Evolutionary conservation across 2,888 invertebrate species (phyloP).

Genomic region (Andrena camellia): DNA sequence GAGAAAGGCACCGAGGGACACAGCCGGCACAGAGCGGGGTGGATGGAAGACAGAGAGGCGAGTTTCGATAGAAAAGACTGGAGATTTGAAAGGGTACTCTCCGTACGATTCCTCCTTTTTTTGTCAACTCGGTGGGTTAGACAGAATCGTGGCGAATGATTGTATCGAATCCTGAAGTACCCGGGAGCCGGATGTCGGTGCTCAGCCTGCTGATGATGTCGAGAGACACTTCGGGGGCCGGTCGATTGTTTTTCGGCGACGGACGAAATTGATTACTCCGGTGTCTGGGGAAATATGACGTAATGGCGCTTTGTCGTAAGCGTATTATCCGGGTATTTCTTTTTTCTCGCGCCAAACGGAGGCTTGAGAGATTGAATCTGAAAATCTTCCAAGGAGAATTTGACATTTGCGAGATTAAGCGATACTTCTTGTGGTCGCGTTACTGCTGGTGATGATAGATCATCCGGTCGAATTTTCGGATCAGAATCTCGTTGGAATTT

Average conservation of each 20-base stretch:
- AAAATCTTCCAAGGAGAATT: conserved; percentile 57
- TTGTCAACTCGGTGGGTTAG: conserved; percentile 13
- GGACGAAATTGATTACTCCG: conserved; percentile 59
- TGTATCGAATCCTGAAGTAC: conserved; percentile 39
- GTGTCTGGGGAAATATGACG: conserved; percentile 65
- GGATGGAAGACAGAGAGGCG: neutral
- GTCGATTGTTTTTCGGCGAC: conserved; percentile 57
- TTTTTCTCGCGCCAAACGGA: conserved; percentile 3
- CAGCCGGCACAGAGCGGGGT: too few species aligned
- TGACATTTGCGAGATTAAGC: conserved; percentile 61
- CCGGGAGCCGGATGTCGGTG: conserved; percentile 16
- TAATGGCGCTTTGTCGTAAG: conserved; percentile 63
- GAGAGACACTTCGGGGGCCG: conserved; percentile 36
- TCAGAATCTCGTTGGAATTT: conserved; percentile 19
- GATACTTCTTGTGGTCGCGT: conserved; percentile 40
- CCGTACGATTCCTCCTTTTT: neutral
- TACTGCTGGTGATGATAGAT: conserved; percentile 45
- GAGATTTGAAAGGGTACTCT: neutral
- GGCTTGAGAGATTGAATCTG: conserved; percentile 57
- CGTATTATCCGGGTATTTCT: conserved; percentile 44
- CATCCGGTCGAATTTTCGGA: conserved; percentile 39
- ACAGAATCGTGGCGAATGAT: conserved; percentile 45
- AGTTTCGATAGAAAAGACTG: conserved; percentile 5
- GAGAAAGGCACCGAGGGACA: conserved; percentile 8
- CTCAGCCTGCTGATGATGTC: conserved; percentile 26